Base-by-base conservation (phyloP, 2,113 vertebrate genomes). In the Hiodon tergisus region DNA sequence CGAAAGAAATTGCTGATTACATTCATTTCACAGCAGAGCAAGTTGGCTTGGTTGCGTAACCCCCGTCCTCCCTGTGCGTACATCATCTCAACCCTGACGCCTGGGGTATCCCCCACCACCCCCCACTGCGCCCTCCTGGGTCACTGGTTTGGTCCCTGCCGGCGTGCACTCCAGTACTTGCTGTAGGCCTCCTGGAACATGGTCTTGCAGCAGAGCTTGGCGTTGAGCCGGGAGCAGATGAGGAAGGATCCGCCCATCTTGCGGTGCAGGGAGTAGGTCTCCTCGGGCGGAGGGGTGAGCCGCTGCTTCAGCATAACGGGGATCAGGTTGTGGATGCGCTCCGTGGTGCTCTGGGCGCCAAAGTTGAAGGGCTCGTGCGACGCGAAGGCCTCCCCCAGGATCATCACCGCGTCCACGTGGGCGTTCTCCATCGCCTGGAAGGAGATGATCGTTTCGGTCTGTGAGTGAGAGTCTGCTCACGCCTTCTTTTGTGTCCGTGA, bases 221-320 rank as follows among this genome's bases (percentile, higher is more conserved):
- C 95, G 69, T 94, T 86, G 63, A 99, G 92, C 83, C 94, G 95
- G 77, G 96, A 95, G 87, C 97, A 99, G 88, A 99, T 98, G 59
- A 99, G 96, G 85, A 99, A 99, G 3, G 97, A 98, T 72, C 97
- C 97, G 0, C 95, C 96, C 97, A 99, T 99, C 88, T 99, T 99
- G 51, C 97, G 90, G 85, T 99, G 97, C 54, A 99, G 92, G 0
- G 97, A 99, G 83, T 99, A 99, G 11, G 96, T 98, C 86, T 99
- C 97, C 86, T 98, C 95, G 0, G 97, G 97, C 0, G 97, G 96
- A 0, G 97, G 97, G 9, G 96, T 68, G 0, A 99, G 94, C 2
- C 96, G 91, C 74, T 98, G 96, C 81, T 90, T 97, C 78, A 99
- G 88, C 97, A 99, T 99, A 81, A 98, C 77, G 0, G 97, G 97